Evolutionary conservation across 2,797 vertebrate species (phyloP), one percentile per base, ranked within the genome.

Genomic region (Enteromius anoplus): DNA sequence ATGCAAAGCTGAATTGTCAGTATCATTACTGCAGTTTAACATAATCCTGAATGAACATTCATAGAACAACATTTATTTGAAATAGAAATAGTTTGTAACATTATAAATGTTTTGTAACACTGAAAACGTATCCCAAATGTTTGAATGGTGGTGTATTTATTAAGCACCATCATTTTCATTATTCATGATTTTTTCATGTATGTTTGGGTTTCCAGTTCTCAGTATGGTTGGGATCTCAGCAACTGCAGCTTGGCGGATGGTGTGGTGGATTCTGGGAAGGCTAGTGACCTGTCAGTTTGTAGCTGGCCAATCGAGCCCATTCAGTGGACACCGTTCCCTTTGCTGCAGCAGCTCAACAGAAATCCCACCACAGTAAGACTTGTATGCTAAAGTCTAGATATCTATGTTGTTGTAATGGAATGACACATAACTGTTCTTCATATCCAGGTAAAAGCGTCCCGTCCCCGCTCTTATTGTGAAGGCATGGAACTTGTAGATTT

Each of bases 261-360:
- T 0, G 95, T 96, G 90, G 87, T 96, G 69, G 97, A 97, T 91
- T 97, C 96, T 0, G 97, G 96, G 10, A 97, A 97, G 89, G 96
- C 96, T 89, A 97, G 96, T 0, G 96, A 97, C 76, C 93, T 97
- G 64, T 98, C 97, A 0, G 95, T 97, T 76, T 97, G 95, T 0
- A 97, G 97, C 78, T 97, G 96, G 96, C 96, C 96, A 0, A 92
- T 94, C 68, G 96, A 97, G 84, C 97, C 97, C 37, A 92, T 94
- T 80, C 96, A 95, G 62, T 97, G 97, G 97, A 94, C 93, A 0
- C 96, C 97, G 0, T 97, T 96, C 77, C 96, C 96, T 1, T 91
- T 95, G n/a, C 91, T 95, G 34, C 96, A 96, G 17, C 95, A 96
- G 53, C 93, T 96, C 4, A 92, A 93, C 62, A 87, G 91, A 82